Evolutionary conservation across 2,113 vertebrate species (phyloP), one percentile per base, ranked within the genome.

Genomic region (Nerophis ophidion): DNA sequence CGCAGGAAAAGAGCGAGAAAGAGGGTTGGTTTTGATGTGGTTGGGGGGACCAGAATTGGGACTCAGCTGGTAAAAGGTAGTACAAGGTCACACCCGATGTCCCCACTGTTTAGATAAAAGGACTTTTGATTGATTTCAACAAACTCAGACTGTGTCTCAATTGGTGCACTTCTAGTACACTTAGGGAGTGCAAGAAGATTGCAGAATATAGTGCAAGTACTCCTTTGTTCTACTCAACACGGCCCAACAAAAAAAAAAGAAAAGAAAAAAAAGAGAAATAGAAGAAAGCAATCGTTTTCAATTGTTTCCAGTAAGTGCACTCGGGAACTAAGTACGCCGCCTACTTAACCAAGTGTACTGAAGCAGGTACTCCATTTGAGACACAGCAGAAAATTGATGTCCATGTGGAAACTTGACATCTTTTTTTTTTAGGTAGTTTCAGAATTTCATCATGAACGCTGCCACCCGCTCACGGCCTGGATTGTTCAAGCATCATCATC

Each of bases 1-100:
- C 77, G 70, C 76, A 88, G 78, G 75, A 78, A 74, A 73, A 86
- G 68, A 72, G 40, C 40, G 10, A 44, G 72, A 60, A 53, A 67
- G 72, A 76, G 71, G 75, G 70, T 80, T 80, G 57, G 65, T 71
- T 50, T 69, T 60, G 63, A n/a, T n/a, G n/a, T n/a, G n/a, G n/a
- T n/a, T n/a, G n/a, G n/a, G n/a, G n/a, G 48, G 68, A 70, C 61
- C 33, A 60, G 70, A 70, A 26, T 26, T 26, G 26, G 26, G 26
- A 26, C 26, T 26, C 1, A 26, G 26, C 26, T 49, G 3, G 19
- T 19, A 53, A 71, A 54, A 10, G 54, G 61, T 56, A 58, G 60
- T 66, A 60, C 64, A 74, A 74, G 65, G 16, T 38, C 54, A 65
- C 48, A 65, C 62, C 66, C 12, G 54, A 72, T 26, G 26, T 57